These are phyloP conservation scores for Entelurus aequoreus DNA, from an alignment of 2,113 vertebrate genomes.

Conservation along the genomic window DNA sequence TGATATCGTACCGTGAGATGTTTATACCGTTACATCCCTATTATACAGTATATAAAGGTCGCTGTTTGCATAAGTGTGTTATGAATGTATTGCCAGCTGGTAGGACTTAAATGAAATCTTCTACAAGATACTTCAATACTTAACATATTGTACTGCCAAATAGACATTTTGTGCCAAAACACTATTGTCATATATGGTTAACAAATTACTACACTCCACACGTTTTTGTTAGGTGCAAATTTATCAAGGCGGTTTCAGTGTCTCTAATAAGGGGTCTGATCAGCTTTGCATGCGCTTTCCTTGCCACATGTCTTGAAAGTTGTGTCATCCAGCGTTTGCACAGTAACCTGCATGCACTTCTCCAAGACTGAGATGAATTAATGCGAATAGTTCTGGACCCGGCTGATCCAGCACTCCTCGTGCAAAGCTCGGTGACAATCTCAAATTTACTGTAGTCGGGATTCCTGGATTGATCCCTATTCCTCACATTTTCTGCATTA, in stretches of 20 bases:
- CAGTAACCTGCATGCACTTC: constrained; percentile 18
- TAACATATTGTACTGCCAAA: no score
- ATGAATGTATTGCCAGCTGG: no score
- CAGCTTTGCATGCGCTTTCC: background rate
- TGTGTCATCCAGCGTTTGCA: constrained; percentile 37
- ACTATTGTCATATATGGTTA: no score
- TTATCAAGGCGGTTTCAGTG: constrained; percentile 4
- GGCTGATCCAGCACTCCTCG: constrained; percentile 8
- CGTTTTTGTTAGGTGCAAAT: no score
- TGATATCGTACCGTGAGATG: no score
- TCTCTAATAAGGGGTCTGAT: constrained; percentile 29
- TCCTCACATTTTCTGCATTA: constrained; percentile 47
- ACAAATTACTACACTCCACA: background rate
- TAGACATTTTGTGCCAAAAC: no score
- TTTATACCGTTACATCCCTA: no score
- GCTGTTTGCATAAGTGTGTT: no score
- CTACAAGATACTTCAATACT: no score
- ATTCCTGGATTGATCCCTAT: constrained; percentile 7
- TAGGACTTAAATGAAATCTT: no score
- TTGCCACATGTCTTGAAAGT: constrained; percentile 28
- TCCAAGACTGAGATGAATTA: constrained; percentile 10
- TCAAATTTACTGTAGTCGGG: background rate
- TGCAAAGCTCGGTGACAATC: constrained; percentile 12
- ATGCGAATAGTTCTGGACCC: constrained; percentile 31
- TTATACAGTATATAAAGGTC: no score